Evolutionary conservation across 1,140 invertebrate genomes (phyloP), one percentile per base, ranked within the genome.

Genomic region (Hypothenemus hampei): DNA sequence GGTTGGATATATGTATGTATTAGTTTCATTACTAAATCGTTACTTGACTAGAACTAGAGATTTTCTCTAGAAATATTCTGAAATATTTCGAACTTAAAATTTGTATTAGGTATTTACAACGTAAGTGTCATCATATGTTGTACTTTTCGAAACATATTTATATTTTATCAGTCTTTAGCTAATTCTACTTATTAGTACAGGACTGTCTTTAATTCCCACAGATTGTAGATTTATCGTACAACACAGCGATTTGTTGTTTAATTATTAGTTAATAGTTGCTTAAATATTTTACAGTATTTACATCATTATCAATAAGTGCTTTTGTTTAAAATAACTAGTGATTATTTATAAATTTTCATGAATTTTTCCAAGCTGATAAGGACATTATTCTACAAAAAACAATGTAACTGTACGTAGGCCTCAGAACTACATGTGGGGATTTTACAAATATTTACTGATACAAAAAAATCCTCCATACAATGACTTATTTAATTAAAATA

Each of bases 401-500:
- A 29, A 29, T 35, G 24, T 33, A 31, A 20, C 7, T 29, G 26
- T 29, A n/a, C 18, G 36, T 56, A 56, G 53, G 53, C 53, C 53
- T 56, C 48, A 56, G 53, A 56, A 56, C 53, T 56, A 56, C 53
- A 48, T n/a, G n/a, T n/a, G n/a, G n/a, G n/a, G n/a, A n/a, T n/a
- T n/a, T n/a, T n/a, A n/a, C n/a, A n/a, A n/a, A n/a, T n/a, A n/a
- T n/a, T n/a, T n/a, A n/a, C n/a, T n/a, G n/a, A n/a, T n/a, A n/a
- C n/a, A n/a, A n/a, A n/a, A n/a, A n/a, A n/a, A n/a, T n/a, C n/a
- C n/a, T n/a, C n/a, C n/a, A n/a, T n/a, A n/a, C n/a, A n/a, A n/a
- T n/a, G n/a, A n/a, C n/a, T n/a, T n/a, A n/a, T n/a, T n/a, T n/a
- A n/a, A n/a, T n/a, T n/a, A n/a, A n/a, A n/a, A n/a, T n/a, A n/a